phyloP scores from a whole-genome alignment of 2,113 vertebrate species.

The Microtus richardsoni region DNA sequence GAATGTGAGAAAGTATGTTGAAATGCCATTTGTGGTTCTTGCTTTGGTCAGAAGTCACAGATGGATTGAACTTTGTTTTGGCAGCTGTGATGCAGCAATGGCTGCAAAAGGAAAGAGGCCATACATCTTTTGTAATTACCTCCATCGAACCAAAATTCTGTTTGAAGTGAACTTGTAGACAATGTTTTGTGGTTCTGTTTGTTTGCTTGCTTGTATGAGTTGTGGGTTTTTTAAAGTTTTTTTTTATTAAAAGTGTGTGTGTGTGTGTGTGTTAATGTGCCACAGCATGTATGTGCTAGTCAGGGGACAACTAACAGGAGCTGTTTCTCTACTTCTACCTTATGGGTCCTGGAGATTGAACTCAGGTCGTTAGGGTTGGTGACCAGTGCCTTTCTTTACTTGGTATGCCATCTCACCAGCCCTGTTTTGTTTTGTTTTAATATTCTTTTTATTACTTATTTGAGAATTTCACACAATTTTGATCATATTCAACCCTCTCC shows the following conservation, averaged over 20 bases:
- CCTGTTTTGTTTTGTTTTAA: neutral
- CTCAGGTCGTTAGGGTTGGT: neutral
- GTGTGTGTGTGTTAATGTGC: neutral
- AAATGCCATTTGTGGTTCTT: too few species aligned
- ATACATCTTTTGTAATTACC: slow-evolving; percentile 14
- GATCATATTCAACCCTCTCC: neutral
- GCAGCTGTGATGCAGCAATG: too few species aligned
- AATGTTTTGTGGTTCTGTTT: neutral
- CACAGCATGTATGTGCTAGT: neutral
- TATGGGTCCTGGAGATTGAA: neutral
- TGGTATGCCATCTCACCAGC: neutral
- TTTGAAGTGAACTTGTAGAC: slow-evolving; percentile 2
- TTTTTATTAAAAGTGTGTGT: neutral
- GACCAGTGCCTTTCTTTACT: neutral
- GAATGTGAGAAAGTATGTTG: too few species aligned
- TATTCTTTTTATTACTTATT: neutral
- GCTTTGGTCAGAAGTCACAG: too few species aligned
- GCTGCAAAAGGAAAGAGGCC: neutral
- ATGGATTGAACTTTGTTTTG: too few species aligned
- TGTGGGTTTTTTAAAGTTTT: neutral
- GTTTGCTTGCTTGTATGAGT: neutral
- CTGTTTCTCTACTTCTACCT: neutral
- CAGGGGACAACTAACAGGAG: neutral
- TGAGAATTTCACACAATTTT: neutral
- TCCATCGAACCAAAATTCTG: slow-evolving; percentile 31